A percentile compares a stretch with the other conserved stretches of the same genome.
These are phyloP conservation scores for Momotus momota DNA, from an alignment of 2,797 vertebrate genomes.

Conservation along the genomic window DNA sequence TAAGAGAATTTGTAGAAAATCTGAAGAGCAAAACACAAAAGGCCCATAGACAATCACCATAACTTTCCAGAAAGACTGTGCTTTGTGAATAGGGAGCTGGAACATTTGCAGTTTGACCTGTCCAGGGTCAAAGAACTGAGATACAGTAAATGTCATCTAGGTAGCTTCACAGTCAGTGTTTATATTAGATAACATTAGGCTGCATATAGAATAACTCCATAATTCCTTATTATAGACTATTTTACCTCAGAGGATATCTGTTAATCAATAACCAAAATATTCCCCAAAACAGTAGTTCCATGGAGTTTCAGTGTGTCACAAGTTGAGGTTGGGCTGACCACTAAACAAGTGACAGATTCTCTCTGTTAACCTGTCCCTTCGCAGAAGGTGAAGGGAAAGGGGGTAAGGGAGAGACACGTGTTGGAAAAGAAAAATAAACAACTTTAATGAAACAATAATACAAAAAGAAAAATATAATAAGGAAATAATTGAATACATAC, in stretches of 20 bases:
- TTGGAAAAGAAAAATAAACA: neutral
- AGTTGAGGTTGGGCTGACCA: neutral
- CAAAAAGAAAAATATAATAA: neutral
- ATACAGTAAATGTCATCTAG: neutral
- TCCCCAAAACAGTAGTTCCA: neutral
- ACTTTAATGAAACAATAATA: neutral
- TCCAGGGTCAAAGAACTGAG: neutral
- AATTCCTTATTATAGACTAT: neutral
- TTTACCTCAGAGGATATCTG: neutral
- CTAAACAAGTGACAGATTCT: neutral
- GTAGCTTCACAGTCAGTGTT: neutral
- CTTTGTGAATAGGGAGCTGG: neutral
- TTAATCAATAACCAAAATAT: neutral
- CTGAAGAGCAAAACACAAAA: neutral
- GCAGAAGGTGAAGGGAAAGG: neutral
- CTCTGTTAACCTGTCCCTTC: neutral
- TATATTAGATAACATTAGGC: neutral
- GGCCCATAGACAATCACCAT: neutral
- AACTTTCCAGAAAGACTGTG: neutral
- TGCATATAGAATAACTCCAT: neutral
- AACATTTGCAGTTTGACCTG: neutral
- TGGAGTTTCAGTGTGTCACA: neutral
- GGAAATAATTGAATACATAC: neutral
- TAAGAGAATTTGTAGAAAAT: neutral
- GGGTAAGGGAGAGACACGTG: neutral